Base-by-base conservation (phyloP, 2,888 invertebrate genomes). In the Venusia cambrica region DNA sequence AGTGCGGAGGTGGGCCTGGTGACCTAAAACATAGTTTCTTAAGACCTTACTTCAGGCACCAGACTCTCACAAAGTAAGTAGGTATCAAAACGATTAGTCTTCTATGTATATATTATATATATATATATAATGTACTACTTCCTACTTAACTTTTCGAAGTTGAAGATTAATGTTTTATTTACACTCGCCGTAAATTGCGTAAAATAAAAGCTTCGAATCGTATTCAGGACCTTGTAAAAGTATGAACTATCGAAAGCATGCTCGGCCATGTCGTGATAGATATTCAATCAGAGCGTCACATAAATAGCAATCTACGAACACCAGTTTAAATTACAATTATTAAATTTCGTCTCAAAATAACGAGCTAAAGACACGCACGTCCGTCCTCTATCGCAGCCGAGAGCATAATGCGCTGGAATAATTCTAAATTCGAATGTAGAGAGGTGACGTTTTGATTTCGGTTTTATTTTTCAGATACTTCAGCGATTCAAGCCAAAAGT, bases 331-430 rank as follows among this genome's bases (percentile, higher is more conserved):
- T 35, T 26, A 34, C 30, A 33, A 30, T 35, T 28, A 34, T 40
- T 27, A 35, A 28, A 28, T 22, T 29, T 17, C 21, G 30, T 31
- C 31, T 32, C 27, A 48, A 42, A 58, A 58, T 62, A 68, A 71
- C 61, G 59, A 60, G 50, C 47, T 63, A 64, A 62, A 54, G 62
- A 68, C 62, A 68, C 63, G 60, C 67, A 73, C 69, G 68, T 67
- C 62, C 60, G 45, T 57, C 59, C 48, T 37, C 58, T 37, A 45
- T 48, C 43, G 54, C 59, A 54, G 51, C 50, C 55, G 48, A 61
- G 55, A 58, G 55, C 65, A 67, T 73, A 73, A 73, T 72, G 73
- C 51, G 58, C 62, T 53, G 58, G 69, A 61, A 68, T 65, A 66
- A 70, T 77, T 73, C 76, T 69, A 76, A 77, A 74, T 73, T 73